A percentile compares a stretch with the other conserved stretches of the same genome.
Evolutionary conservation across 2,888 invertebrate genomes (phyloP).

Genomic region (Chironomus tentans): DNA sequence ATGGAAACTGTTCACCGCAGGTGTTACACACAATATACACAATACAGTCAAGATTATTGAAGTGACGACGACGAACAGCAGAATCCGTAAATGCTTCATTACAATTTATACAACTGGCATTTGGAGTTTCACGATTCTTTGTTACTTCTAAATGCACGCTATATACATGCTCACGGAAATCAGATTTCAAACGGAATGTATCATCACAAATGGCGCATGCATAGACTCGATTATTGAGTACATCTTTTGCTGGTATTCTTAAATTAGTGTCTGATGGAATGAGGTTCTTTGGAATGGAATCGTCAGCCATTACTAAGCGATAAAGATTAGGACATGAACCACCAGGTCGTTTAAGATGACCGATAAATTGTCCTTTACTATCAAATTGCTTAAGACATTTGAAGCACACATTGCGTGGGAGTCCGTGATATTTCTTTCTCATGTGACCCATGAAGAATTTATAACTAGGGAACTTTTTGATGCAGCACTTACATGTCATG

Average conservation of each 20-base stretch:
- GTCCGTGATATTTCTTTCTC: slow-evolving; percentile 39
- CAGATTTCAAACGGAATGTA: slow-evolving; percentile 40
- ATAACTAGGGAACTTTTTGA: slow-evolving; percentile 39
- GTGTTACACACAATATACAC: slow-evolving; percentile 40
- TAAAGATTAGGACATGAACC: slow-evolving; percentile 41
- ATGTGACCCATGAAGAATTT: slow-evolving; percentile 44
- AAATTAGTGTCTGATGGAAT: slow-evolving; percentile 11
- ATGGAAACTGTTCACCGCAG: slow-evolving; percentile 40
- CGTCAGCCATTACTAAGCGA: slow-evolving; percentile 36
- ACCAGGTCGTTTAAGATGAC: slow-evolving; percentile 39
- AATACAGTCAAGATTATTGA: slow-evolving; percentile 43
- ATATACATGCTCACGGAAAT: slow-evolving; percentile 42
- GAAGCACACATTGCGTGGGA: slow-evolving; percentile 41
- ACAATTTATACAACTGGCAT: slow-evolving; percentile 40
- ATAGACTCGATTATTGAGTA: slow-evolving; percentile 41
- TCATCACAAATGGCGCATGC: slow-evolving; percentile 41
- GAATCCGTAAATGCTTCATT: slow-evolving; percentile 40
- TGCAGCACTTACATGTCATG: slow-evolving; percentile 42
- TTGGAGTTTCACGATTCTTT: slow-evolving; percentile 39
- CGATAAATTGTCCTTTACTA: slow-evolving; percentile 42
- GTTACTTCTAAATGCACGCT: slow-evolving; percentile 39
- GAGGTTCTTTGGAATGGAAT: slow-evolving; percentile 31
- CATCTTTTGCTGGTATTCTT: slow-evolving; percentile 39
- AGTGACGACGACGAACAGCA: slow-evolving; percentile 40
- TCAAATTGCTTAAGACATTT: slow-evolving; percentile 42